Conservation (phyloP, 2,113 vertebrate genomes). For the Ahaetulla prasina region DNA sequence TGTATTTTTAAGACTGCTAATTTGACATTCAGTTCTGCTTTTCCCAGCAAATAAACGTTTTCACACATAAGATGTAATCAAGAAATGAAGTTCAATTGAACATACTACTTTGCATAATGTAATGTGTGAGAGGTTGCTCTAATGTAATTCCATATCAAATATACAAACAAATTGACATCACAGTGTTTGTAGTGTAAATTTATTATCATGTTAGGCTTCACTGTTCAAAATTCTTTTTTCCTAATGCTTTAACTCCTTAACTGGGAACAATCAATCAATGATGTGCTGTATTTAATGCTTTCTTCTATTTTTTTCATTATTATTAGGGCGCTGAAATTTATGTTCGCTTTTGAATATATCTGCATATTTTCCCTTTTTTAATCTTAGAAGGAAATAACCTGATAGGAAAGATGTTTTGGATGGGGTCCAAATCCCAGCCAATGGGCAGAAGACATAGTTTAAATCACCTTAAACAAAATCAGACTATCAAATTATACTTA, state of each 20-base stretch:
- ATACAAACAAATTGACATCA: background rate
- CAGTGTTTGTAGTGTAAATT: background rate
- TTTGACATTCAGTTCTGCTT: background rate
- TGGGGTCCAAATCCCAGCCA: background rate
- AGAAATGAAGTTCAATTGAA: background rate
- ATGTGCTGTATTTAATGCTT: background rate
- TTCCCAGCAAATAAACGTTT: background rate
- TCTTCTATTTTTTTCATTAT: background rate
- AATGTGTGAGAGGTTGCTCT: background rate
- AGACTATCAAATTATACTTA: background rate
- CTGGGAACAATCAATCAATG: background rate
- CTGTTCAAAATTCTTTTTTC: background rate
- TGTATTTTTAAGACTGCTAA: background rate
- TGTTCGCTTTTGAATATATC: background rate
- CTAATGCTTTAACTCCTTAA: background rate
- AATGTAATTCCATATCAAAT: background rate
- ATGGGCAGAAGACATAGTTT: background rate
- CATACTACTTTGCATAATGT: no score
- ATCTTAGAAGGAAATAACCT: background rate
- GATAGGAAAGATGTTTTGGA: background rate
- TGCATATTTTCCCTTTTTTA: background rate
- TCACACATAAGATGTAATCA: background rate
- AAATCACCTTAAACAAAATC: background rate
- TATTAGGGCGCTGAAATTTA: background rate
- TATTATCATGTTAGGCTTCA: background rate